Evolutionary conservation across 2,797 vertebrate genomes (phyloP).

Genomic region (Esox lucius): DNA sequence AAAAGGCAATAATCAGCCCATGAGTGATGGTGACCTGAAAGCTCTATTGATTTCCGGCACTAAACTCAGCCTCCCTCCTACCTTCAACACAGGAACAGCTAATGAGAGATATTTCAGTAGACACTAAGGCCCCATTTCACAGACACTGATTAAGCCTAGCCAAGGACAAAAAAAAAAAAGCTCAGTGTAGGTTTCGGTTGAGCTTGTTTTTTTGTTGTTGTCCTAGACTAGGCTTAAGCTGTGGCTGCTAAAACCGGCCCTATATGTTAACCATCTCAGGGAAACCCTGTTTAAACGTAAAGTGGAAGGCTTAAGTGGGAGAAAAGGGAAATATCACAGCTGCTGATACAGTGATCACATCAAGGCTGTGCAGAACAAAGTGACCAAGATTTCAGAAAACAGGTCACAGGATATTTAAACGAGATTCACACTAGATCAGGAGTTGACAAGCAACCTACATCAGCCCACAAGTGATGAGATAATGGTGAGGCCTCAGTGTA

Average conservation of each 20-base stretch:
- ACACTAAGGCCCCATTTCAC: no score
- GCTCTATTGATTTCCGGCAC: conserved; percentile 44
- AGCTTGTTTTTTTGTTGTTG: no score
- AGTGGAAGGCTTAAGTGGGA: conserved; percentile 29
- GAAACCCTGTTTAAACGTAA: conserved; percentile 56
- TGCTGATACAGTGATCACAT: conserved; percentile 36
- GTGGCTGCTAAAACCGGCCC: no score
- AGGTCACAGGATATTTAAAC: not conserved
- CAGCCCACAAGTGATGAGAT: no score
- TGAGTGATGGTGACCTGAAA: not conserved
- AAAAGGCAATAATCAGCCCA: conserved; percentile 16
- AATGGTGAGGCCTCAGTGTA: no score
- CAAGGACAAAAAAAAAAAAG: not conserved
- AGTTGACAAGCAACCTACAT: no score
- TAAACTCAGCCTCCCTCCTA: conserved; percentile 27
- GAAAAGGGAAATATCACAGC: conserved; percentile 43
- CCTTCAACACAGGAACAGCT: conserved; percentile 15
- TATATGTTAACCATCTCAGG: conserved; percentile 21
- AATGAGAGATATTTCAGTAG: conserved; percentile 53
- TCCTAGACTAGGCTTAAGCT: no score
- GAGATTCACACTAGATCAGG: no score
- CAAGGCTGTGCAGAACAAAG: conserved; percentile 15
- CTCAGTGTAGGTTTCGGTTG: no score
- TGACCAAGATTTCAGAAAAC: not conserved
- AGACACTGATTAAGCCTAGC: no score